phyloP scores from a whole-genome alignment of 2,888 invertebrate species.

The Silvanus unidentatus region DNA sequence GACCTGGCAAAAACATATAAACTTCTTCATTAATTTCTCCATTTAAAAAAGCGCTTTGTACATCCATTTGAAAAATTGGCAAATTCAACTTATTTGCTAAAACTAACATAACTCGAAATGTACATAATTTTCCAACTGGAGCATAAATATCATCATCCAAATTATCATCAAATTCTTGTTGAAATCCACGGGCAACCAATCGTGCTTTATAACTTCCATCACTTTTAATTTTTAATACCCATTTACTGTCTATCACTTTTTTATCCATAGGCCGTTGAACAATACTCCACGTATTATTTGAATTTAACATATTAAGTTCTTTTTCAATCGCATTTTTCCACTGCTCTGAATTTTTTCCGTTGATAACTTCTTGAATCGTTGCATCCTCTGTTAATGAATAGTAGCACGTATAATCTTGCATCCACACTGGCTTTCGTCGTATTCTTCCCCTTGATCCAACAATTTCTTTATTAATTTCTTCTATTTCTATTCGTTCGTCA shows the following conservation, averaged over 20 bases:
- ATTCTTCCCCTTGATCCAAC: neutral
- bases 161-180: conserved; percentile 6
- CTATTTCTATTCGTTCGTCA: too few relatives aligned
- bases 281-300: conserved; percentile 14
- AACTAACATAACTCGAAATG: conserved; percentile 22
- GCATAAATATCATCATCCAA: conserved; percentile 18
- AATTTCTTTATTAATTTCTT: neutral
- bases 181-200: conserved; percentile 23
- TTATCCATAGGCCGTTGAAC: conserved; percentile 12
- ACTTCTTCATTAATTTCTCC: conserved; percentile 23
- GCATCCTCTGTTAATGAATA: conserved; percentile 8
- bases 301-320: conserved; percentile 1
- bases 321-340: neutral
- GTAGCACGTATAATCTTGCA: conserved; percentile 5
- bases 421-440: conserved; percentile 4
- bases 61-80: conserved; percentile 21
- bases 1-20: conserved; percentile 18
- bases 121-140: conserved; percentile 23
- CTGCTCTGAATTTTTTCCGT: neutral
- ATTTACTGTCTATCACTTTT: conserved; percentile 17
- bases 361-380: conserved; percentile 11
- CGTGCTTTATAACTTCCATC: conserved; percentile 8
- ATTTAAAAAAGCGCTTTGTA: conserved; percentile 23
- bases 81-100: conserved; percentile 13
- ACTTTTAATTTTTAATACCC: conserved; percentile 16